Conservation (phyloP, 2,113 vertebrate genomes). For the Trinectes maculatus region DNA sequence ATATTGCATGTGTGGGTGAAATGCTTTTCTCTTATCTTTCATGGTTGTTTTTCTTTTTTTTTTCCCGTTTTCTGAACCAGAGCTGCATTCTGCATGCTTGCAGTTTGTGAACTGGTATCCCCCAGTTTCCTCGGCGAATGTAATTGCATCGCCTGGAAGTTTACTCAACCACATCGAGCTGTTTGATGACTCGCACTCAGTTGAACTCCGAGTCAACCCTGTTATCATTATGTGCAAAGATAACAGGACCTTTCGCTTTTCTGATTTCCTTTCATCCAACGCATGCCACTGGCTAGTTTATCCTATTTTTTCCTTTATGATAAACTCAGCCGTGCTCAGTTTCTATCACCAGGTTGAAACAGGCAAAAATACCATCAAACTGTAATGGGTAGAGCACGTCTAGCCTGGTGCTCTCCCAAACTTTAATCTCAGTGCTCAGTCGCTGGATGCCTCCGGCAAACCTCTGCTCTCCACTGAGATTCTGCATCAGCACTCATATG, state of each 20-base stretch:
- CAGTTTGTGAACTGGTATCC: constrained; percentile 31
- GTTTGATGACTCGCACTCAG: constrained; percentile 29
- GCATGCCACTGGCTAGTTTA: constrained; percentile 6
- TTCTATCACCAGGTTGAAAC: constrained; percentile 15
- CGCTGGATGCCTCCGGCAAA: constrained; percentile 37
- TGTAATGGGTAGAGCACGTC: neutral
- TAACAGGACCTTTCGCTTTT: constrained; percentile 7
- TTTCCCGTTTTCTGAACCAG: neutral
- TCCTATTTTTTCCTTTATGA: constrained; percentile 25
- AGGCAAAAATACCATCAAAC: constrained; percentile 25
- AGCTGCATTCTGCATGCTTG: constrained; percentile 24
- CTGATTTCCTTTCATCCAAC: constrained; percentile 13
- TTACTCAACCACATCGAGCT: neutral
- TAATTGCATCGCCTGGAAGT: constrained; percentile 35
- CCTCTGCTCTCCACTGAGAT: constrained; percentile 29
- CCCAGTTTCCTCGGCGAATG: constrained; percentile 3
- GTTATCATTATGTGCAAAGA: neutral
- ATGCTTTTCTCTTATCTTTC: constrained; percentile 18
- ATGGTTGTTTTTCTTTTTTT: constrained; percentile 4
- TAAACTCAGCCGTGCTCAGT: neutral
- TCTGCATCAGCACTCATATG: constrained; percentile 44
- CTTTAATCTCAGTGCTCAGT: constrained; percentile 22
- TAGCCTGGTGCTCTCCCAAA: constrained; percentile 18
- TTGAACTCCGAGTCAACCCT: constrained; percentile 37
- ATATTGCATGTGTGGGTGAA: neutral